These are phyloP conservation scores for Aurelia aurita complex sp. Pacific DNA, from an alignment of 30 jellyfish, hydroid and myxozoan species.

Conservation along the genomic window DNA sequence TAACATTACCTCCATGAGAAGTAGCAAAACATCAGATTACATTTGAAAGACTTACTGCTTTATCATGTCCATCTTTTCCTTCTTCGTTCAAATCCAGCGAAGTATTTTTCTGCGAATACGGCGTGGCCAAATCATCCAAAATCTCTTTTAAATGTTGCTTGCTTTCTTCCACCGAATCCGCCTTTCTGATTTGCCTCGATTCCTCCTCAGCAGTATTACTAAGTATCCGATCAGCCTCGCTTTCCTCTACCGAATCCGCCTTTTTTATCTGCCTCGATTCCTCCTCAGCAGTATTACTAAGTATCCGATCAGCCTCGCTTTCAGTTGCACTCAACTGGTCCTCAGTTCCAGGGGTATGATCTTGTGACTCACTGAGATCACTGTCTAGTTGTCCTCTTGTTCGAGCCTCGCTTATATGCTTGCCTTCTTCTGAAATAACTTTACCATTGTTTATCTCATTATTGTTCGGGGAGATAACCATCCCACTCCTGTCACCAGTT, in stretches of 20 bases:
- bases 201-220: slow-evolving; percentile 18
- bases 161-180: slow-evolving; percentile 12
- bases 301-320: slow-evolving; percentile 61
- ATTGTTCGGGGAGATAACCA: not conserved
- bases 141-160: slow-evolving; percentile 44
- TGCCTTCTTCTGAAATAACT: not conserved
- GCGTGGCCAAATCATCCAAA: slow-evolving; percentile 59
- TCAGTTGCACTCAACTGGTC: slow-evolving; percentile 73
- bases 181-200: not conserved
- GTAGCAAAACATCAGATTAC: too few species aligned
- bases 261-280: not conserved
- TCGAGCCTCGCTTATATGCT: not conserved
- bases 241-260: slow-evolving; percentile 1
- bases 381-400: not conserved
- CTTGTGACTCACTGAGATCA: slow-evolving; percentile 12
- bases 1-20: too few species aligned
- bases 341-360: slow-evolving; percentile 29
- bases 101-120: slow-evolving; percentile 8
- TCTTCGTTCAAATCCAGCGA: not conserved
- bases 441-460: not conserved
- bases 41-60: too few species aligned
- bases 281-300: slow-evolving; percentile 9
- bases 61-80: not conserved
- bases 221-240: slow-evolving; percentile 40
- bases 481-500: not conserved